A percentile compares a stretch with the other conserved stretches of the same genome.
These are phyloP conservation scores for Pterocles orientalis DNA, from an alignment of 2,113 vertebrate genomes.

Conservation along the genomic window DNA sequence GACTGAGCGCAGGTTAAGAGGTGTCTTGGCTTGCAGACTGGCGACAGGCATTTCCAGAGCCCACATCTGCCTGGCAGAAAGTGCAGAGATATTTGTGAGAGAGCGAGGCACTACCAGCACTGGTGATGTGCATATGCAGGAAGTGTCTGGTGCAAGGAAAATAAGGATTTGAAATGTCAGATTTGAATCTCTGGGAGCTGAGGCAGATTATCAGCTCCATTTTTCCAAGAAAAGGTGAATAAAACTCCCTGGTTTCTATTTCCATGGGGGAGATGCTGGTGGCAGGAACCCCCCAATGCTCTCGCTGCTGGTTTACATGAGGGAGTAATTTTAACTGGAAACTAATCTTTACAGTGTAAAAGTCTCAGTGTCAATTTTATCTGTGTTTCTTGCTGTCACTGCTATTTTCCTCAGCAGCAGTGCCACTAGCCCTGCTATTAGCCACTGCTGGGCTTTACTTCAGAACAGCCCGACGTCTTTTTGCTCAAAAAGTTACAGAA, in stretches of 20 bases:
- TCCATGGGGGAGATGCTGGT: background rate
- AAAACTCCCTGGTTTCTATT: background rate
- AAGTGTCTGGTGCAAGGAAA: background rate
- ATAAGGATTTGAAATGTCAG: background rate
- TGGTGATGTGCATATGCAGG: background rate
- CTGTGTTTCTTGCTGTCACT: conserved; percentile 53
- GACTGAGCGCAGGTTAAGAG: background rate
- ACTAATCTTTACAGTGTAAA: conserved; percentile 61
- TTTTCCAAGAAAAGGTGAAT: background rate
- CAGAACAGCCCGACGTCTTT: conserved; percentile 14
- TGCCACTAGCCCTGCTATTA: conserved; percentile 64
- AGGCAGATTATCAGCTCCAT: background rate
- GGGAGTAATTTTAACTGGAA: conserved; percentile 66
- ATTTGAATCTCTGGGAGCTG: background rate
- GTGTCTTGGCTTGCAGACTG: background rate
- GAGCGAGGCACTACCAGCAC: background rate
- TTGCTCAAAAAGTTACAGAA: conserved; percentile 41
- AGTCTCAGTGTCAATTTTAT: conserved; percentile 59
- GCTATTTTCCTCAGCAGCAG: conserved; percentile 69
- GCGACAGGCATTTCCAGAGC: background rate
- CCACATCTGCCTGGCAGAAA: background rate
- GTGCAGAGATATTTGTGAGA: background rate
- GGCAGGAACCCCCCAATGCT: background rate
- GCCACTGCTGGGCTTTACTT: conserved; percentile 55
- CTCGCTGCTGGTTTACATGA: conserved; percentile 24